Percentiles rank a stretch among this genome's conserved stretches.
These are phyloP conservation scores for Drosophila ironensis DNA, from an alignment of 1,140 invertebrate genomes.

Conservation along the genomic window DNA sequence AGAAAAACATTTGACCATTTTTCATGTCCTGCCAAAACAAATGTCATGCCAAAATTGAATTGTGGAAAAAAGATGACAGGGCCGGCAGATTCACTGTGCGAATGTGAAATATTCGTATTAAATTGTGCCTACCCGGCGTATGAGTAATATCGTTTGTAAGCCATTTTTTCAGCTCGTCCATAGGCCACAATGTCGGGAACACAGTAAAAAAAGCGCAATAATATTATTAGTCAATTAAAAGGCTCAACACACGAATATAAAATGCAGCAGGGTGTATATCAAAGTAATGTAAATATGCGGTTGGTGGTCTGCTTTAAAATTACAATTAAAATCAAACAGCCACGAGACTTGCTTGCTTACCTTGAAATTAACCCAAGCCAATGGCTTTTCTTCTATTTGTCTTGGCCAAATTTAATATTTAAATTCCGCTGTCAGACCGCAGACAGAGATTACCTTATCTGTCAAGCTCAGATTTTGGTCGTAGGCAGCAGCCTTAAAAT, in stretches of 20 bases:
- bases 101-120: conserved; percentile 16
- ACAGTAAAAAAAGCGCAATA: conserved; percentile 6
- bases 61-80: conserved; percentile 47
- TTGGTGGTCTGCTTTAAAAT: too few relatives aligned
- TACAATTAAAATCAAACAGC: too few relatives aligned
- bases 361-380: background rate
- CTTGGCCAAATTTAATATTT: conserved; percentile 19
- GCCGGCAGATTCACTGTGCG: conserved; percentile 25
- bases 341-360: background rate
- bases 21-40: conserved; percentile 45
- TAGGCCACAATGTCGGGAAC: background rate
- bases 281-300: background rate
- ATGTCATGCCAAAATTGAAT: conserved; percentile 65
- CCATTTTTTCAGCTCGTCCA: background rate
- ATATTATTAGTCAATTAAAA: conserved; percentile 31
- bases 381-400: conserved; percentile 2
- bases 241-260: conserved; percentile 7
- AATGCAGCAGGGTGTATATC: conserved; percentile 1
- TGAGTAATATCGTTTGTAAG: conserved; percentile 12
- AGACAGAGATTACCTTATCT: conserved; percentile 9
- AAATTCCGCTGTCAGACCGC: conserved; percentile 9
- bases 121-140: conserved; percentile 23
- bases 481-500: background rate
- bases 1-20: conserved; percentile 76
- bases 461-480: conserved; percentile 2